Conservation (phyloP, 2,888 invertebrate genomes). For the Ptychoptera albimana region DNA sequence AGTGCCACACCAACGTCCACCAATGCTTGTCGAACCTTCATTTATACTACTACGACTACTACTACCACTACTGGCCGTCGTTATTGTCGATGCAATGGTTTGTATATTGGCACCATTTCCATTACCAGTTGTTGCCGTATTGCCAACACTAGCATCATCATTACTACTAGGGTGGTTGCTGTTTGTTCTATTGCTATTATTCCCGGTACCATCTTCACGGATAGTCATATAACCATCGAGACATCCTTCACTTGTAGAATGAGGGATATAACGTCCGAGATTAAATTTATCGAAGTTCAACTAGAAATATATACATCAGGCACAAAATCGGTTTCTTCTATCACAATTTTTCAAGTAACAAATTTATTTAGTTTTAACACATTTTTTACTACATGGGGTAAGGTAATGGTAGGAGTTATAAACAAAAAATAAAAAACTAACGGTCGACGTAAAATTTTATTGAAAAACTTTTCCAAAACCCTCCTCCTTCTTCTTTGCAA, state of each 20-base stretch:
- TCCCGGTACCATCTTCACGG: constrained; percentile 35
- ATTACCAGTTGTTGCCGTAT: no score
- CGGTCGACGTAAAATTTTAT: no score
- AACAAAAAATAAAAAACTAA: no score
- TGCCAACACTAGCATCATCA: no score
- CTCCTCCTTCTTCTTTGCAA: no score
- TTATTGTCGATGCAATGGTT: no score
- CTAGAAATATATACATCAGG: constrained; percentile 33
- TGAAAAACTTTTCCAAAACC: no score
- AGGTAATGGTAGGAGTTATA: no score
- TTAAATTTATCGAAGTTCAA: constrained; percentile 72
- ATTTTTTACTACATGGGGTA: no score
- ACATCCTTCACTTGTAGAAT: constrained; percentile 37
- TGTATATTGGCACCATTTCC: background rate
- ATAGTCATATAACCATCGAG: constrained; percentile 72
- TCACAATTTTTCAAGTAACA: background rate
- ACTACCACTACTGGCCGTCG: background rate
- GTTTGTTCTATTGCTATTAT: background rate
- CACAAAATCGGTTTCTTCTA: background rate
- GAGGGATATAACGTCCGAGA: constrained; percentile 44
- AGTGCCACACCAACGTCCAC: constrained; percentile 71
- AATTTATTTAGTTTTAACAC: no score
- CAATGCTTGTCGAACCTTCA: constrained; percentile 25
- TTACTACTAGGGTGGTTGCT: background rate
- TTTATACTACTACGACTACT: background rate